Base-by-base conservation (phyloP, 1,140 invertebrate genomes). In the Trissolcus basalis region DNA sequence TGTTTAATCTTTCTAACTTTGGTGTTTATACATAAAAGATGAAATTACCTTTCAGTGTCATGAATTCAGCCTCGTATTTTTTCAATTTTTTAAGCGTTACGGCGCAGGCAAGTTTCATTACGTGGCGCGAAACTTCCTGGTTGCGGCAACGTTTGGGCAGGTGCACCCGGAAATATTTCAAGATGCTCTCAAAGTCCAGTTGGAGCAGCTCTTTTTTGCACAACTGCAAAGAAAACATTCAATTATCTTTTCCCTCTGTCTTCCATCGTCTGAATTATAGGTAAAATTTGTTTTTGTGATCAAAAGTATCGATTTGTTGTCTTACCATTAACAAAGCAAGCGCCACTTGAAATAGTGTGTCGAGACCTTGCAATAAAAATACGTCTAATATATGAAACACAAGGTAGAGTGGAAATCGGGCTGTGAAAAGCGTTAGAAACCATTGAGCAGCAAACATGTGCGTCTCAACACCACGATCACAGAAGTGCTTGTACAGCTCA, bases 391-490 rank as follows among this genome's bases (percentile, higher is more conserved):
- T 98, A 83, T 97, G 96, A 89, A 98, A 99, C 10, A 99, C 98
- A 86, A 99, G 94, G 85, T 95, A 96, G 0, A 99, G 89, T 2
- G 98, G 98, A 89, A 99, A 99, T 84, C 98, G 95, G 11, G 98
- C 97, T 2, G 98, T 99, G 89, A 98, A 99, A 10, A 99, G 89
- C 0, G 98, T 99, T 15, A 99, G 92, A 90, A 99, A 99, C 98
- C 98, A 99, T 90, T 99, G 98, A 33, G 96, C 97, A 15, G 97
- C 98, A 89, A 97, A 99, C 98, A 99, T 99, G 89, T 99, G 98
- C 55, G 96, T 94, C 88, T 99, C 98, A 45, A 99, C 93, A 39
- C 95, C 94, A 82, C 97, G 92, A 82, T 96, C 94, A 73, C 90
- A 90, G 89, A 99, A 99, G 88, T 99, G 98, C 67, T 93, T 92